Percentiles rank a stretch among this genome's conserved stretches.
These are phyloP conservation scores for Thumatha senex DNA, from an alignment of 2,888 invertebrate species.

Conservation along the genomic window DNA sequence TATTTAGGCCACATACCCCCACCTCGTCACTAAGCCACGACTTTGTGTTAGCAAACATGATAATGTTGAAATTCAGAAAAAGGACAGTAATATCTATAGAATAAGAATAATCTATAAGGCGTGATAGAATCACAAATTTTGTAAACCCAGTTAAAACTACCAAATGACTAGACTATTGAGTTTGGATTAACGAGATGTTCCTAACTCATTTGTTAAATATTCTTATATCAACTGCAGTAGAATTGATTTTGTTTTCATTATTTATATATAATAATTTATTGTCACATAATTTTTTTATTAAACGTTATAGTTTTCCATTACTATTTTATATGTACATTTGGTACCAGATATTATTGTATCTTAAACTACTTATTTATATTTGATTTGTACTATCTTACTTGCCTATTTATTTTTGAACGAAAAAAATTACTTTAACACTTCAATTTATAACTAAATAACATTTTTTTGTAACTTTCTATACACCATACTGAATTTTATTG, in stretches of 20 bases:
- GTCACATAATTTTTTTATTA: neutral
- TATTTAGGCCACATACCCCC: too few species aligned
- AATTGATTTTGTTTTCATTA: slow-evolving; percentile 5
- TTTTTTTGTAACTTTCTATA: slow-evolving; percentile 14
- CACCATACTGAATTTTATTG: slow-evolving; percentile 36
- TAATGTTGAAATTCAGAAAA: too few species aligned
- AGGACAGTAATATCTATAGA: too few species aligned
- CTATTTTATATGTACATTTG: neutral
- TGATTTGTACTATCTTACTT: too few species aligned
- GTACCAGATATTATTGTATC: slow-evolving; percentile 4
- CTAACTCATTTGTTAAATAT: slow-evolving; percentile 55
- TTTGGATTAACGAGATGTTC: slow-evolving; percentile 34
- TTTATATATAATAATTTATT: neutral
- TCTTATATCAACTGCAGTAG: slow-evolving; percentile 63
- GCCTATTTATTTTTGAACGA: too few species aligned
- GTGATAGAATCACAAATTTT: too few species aligned
- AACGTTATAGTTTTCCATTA: too few species aligned
- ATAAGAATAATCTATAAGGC: too few species aligned
- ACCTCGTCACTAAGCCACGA: too few species aligned
- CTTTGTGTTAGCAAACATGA: too few species aligned
- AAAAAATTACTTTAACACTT: slow-evolving; percentile 11
- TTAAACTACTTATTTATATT: neutral
- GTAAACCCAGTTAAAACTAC: too few species aligned
- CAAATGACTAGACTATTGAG: neutral
- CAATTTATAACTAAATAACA: slow-evolving; percentile 27